These are phyloP conservation scores for Nemoura dubitans DNA, from an alignment of 2,888 invertebrate species.

Conservation along the genomic window DNA sequence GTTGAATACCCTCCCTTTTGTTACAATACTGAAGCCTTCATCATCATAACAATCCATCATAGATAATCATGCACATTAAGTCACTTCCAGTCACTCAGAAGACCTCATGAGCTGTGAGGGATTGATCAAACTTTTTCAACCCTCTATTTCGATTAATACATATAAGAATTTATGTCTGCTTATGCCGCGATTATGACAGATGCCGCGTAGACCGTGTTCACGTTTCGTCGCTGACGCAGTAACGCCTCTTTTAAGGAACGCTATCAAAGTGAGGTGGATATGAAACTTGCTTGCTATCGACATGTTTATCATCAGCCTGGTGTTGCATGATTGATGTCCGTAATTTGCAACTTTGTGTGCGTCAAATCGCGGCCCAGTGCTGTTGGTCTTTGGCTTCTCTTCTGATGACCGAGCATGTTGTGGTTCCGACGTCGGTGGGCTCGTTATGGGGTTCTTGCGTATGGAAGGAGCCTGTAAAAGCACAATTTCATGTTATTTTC, in stretches of 20 bases:
- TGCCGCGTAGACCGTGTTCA: not conserved
- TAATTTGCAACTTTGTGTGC: not conserved
- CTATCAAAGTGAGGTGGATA: not conserved
- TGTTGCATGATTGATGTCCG: not conserved
- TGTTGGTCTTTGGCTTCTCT: not conserved
- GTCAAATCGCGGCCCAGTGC: not conserved
- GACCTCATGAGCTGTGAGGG: slow-evolving; percentile 18
- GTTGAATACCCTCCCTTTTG: slow-evolving; percentile 42
- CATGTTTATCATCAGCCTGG: not conserved
- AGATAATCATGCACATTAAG: slow-evolving; percentile 45
- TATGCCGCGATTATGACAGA: slow-evolving; percentile 21
- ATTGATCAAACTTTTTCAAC: slow-evolving; percentile 34
- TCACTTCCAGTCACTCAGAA: slow-evolving; percentile 36
- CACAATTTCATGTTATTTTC: no score
- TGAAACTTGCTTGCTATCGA: not conserved
- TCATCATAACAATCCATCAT: slow-evolving; percentile 43
- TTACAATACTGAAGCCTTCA: slow-evolving; percentile 39
- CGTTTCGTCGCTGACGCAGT: not conserved
- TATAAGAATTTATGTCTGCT: slow-evolving; percentile 1
- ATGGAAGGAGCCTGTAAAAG: no score
- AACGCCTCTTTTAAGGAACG: not conserved
- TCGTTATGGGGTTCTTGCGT: no score
- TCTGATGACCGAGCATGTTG: no score
- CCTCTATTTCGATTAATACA: not conserved
- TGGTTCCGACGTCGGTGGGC: no score